A percentile compares a stretch with the other conserved stretches of the same genome.
Conservation (phyloP, 1,140 invertebrate genomes). For the Nephila pilipes region DNA sequence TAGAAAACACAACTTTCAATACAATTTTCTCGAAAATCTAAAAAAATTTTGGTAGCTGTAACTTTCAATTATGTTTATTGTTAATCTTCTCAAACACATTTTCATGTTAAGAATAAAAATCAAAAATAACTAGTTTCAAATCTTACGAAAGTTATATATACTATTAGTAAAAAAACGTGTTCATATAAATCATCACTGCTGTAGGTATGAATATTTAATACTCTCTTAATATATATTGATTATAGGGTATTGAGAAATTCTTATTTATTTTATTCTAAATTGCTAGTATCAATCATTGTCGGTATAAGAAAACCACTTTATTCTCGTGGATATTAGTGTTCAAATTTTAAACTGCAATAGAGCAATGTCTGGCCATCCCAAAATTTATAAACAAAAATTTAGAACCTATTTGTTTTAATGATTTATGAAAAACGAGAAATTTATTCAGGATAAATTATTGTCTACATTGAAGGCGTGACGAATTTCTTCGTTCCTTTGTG, state of each 20-base stretch:
- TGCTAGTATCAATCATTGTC: conserved; percentile 7
- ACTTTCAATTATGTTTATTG: too few species aligned
- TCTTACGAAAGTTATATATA: neutral
- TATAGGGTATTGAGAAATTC: neutral
- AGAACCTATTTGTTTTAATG: neutral
- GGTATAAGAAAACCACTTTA: neutral
- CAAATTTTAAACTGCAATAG: neutral
- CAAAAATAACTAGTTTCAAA: too few species aligned
- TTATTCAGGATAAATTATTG: neutral
- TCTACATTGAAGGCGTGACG: neutral
- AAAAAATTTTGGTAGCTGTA: too few species aligned
- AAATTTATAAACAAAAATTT: neutral
- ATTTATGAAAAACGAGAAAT: neutral
- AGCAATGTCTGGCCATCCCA: neutral
- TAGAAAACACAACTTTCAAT: too few species aligned
- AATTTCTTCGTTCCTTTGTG: neutral
- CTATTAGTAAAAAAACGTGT: neutral
- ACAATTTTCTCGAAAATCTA: too few species aligned
- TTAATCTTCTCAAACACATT: too few species aligned
- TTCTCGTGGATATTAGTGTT: neutral
- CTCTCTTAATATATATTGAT: neutral
- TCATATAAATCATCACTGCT: neutral
- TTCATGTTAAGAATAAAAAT: too few species aligned
- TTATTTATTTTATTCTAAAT: neutral
- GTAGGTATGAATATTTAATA: neutral